These are phyloP conservation scores for Albula glossodonta DNA, from an alignment of 2,113 vertebrate species.

Conservation along the genomic window DNA sequence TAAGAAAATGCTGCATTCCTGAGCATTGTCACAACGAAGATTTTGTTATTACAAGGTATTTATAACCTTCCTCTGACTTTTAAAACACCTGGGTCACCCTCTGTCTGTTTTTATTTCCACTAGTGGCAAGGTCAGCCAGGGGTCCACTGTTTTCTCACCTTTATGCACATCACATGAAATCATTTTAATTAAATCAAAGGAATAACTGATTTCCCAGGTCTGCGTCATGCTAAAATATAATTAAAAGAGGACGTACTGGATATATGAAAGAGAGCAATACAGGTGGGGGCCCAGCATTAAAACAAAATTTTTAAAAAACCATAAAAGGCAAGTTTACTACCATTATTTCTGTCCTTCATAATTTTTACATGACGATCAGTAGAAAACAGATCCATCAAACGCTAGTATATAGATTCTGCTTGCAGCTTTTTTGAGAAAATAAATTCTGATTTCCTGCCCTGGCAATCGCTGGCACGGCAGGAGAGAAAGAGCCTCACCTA, in stretches of 20 bases:
- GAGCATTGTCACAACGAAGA: too few species aligned
- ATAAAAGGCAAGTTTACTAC: too few species aligned
- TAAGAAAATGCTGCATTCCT: too few species aligned
- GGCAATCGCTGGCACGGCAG: background rate
- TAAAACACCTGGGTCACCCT: background rate
- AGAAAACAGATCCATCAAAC: conserved; percentile 39
- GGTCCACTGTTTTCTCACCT: background rate
- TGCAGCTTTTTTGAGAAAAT: background rate
- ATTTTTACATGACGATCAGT: conserved; percentile 3
- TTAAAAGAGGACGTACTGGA: background rate
- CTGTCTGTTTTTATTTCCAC: too few species aligned
- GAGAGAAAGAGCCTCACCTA: background rate
- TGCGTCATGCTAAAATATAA: background rate
- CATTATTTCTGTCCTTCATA: too few species aligned
- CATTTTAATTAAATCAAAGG: background rate
- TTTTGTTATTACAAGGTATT: too few species aligned
- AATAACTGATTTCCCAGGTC: background rate
- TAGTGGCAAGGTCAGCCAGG: too few species aligned
- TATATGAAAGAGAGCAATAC: too few species aligned
- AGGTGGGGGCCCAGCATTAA: too few species aligned
- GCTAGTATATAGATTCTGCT: too few species aligned
- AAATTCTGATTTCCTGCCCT: background rate
- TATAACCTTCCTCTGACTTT: background rate
- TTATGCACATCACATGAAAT: background rate
- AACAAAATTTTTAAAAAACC: too few species aligned